These are phyloP conservation scores for Toxonevra muliebris DNA, from an alignment of 2,888 invertebrate species.

Conservation along the genomic window DNA sequence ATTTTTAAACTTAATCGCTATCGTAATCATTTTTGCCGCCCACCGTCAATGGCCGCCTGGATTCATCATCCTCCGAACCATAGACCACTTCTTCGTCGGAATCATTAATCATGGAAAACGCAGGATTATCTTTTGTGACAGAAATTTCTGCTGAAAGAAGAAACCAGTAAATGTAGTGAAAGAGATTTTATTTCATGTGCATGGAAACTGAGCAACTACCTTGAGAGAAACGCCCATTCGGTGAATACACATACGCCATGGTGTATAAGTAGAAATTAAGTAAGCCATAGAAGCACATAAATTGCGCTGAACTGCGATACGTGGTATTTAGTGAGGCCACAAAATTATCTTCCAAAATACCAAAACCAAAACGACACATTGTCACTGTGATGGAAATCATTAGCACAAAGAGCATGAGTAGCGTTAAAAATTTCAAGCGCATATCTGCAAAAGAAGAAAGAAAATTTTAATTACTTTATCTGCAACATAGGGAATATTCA, in stretches of 20 bases:
- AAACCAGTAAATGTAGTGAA: not conserved
- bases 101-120: slow-evolving; percentile 97
- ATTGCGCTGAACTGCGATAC: slow-evolving; percentile 92
- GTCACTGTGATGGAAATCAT: slow-evolving; percentile 79
- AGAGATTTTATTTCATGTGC: not conserved
- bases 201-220: slow-evolving; percentile 69
- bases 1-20: slow-evolving; percentile 70
- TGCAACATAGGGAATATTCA: not conserved
- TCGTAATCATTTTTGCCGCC: slow-evolving; percentile 72
- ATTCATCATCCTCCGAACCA: slow-evolving; percentile 90
- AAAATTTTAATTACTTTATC: not conserved
- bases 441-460: slow-evolving; percentile 72
- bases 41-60: slow-evolving; percentile 80
- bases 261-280: slow-evolving; percentile 93
- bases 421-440: slow-evolving; percentile 88
- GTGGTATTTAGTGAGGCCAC: slow-evolving; percentile 87
- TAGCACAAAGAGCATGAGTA: slow-evolving; percentile 83
- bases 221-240: slow-evolving; percentile 81
- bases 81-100: slow-evolving; percentile 97
- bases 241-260: slow-evolving; percentile 94
- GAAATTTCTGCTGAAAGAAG: slow-evolving; percentile 74
- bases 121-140: slow-evolving; percentile 96
- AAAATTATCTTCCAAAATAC: slow-evolving; percentile 92
- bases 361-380: slow-evolving; percentile 85
- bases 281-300: slow-evolving; percentile 94